These are phyloP conservation scores for Ambastaia sidthimunki DNA, from an alignment of 2,797 vertebrate species.

Conservation along the genomic window DNA sequence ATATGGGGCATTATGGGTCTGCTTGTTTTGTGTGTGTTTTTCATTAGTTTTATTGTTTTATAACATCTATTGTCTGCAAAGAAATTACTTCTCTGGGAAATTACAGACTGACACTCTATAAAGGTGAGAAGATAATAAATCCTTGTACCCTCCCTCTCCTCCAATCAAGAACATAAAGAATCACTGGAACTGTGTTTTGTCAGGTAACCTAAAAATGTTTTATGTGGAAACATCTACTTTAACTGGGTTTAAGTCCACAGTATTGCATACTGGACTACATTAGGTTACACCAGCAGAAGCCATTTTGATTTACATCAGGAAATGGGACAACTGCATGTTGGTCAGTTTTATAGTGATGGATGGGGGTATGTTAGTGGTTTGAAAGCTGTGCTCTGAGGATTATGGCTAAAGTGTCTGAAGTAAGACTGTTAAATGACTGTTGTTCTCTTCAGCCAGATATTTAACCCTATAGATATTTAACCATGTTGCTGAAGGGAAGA, in stretches of 20 bases:
- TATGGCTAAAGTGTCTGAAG: not conserved
- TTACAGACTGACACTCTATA: constrained; percentile 20
- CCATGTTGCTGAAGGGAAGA: not conserved
- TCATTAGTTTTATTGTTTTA: constrained; percentile 30
- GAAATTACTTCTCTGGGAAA: constrained; percentile 30
- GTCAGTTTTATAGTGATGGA: not conserved
- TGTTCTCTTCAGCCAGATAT: constrained; percentile 2
- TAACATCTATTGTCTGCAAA: not conserved
- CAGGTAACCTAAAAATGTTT: not conserved
- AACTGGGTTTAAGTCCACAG: not conserved
- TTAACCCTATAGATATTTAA: not conserved
- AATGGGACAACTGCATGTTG: not conserved
- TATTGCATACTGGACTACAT: not conserved
- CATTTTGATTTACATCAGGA: not conserved
- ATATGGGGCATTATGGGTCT: constrained; percentile 11
- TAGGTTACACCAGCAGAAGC: not conserved
- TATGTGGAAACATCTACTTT: not conserved
- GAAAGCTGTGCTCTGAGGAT: not conserved
- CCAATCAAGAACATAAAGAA: not conserved
- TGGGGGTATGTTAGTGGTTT: not conserved
- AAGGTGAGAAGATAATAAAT: not conserved
- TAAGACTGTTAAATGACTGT: not conserved
- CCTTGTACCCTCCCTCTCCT: too few species aligned
- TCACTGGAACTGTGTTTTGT: not conserved
- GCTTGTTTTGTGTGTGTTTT: constrained; percentile 28